These are phyloP conservation scores for Ochlodes sylvanus DNA, from an alignment of 2,888 invertebrate genomes.

Conservation along the genomic window DNA sequence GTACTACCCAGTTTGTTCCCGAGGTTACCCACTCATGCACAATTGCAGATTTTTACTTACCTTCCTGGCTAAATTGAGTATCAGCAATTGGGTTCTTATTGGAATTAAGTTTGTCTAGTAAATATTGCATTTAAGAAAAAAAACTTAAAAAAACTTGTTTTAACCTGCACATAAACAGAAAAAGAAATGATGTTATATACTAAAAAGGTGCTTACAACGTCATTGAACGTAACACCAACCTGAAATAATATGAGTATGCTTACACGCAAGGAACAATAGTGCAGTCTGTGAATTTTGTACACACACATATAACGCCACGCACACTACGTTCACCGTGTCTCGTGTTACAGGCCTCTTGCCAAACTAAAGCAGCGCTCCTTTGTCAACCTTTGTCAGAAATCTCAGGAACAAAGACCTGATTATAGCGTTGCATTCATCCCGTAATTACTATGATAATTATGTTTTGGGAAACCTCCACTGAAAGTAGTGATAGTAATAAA, in stretches of 20 bases:
- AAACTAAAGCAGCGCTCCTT: slow-evolving; percentile 75
- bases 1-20: too few species aligned
- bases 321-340: slow-evolving; percentile 57
- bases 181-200: too few species aligned
- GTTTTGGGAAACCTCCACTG: slow-evolving; percentile 18
- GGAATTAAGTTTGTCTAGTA: too few species aligned
- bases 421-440: slow-evolving; percentile 48
- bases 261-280: too few species aligned
- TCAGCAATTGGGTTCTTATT: too few species aligned
- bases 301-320: neutral
- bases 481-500: neutral
- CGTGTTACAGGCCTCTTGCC: slow-evolving; percentile 79
- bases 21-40: too few species aligned
- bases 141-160: too few species aligned
- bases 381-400: slow-evolving; percentile 65
- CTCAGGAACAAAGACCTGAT: slow-evolving; percentile 69
- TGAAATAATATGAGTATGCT: neutral
- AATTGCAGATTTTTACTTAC: too few species aligned
- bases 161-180: too few species aligned
- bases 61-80: too few species aligned
- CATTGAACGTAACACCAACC: neutral
- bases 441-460: slow-evolving; percentile 35
- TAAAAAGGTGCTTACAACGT: too few species aligned
- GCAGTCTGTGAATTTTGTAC: neutral
- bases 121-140: too few species aligned